Conservation (phyloP, 2,797 vertebrate genomes). For the Sciurus vulgaris region DNA sequence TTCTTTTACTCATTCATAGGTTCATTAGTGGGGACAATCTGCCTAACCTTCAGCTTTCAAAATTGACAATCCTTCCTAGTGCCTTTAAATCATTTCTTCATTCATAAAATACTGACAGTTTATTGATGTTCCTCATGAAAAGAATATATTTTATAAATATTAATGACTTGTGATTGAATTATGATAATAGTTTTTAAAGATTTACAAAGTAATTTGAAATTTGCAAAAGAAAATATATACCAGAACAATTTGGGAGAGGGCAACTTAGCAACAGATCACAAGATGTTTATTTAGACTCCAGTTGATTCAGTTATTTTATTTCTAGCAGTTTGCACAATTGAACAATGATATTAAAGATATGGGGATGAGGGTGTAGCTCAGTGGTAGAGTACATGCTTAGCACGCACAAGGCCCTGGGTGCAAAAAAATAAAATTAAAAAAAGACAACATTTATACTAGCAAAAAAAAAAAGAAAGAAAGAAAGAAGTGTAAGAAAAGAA, state of each 20-base stretch:
- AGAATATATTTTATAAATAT: neutral
- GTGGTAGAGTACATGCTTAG: neutral
- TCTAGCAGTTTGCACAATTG: constrained; percentile 20
- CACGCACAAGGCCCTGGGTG: neutral
- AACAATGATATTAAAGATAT: neutral
- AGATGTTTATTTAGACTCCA: constrained; percentile 23
- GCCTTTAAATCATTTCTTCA: neutral
- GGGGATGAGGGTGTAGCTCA: neutral
- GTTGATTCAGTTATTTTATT: constrained; percentile 10
- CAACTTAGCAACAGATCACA: neutral
- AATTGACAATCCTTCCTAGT: neutral
- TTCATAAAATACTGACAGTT: neutral
- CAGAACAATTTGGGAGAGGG: neutral
- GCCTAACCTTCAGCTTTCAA: neutral
- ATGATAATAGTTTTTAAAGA: neutral
- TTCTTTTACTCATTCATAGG: neutral
- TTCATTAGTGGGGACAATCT: constrained; percentile 26
- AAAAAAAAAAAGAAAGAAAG: neutral
- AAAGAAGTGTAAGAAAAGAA: neutral
- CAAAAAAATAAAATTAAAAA: neutral
- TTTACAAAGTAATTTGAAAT: neutral
- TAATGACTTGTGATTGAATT: neutral
- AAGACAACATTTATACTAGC: neutral
- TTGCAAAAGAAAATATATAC: neutral
- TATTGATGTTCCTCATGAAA: neutral